Evolutionary conservation across 2,113 vertebrate genomes (phyloP).

Genomic region (Syngnathoides biaculeatus): DNA sequence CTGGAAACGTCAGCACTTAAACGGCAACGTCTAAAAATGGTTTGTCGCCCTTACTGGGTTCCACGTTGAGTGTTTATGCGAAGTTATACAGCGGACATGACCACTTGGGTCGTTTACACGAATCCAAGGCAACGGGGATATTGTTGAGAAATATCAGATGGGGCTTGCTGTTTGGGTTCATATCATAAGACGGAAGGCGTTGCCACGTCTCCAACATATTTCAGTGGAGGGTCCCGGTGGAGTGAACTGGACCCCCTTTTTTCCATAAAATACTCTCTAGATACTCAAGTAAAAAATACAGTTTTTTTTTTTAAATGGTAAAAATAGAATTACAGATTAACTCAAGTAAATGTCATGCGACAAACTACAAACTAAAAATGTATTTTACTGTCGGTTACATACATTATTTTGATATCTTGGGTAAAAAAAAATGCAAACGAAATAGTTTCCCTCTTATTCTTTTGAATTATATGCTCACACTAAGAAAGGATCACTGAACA

Average conservation of each 20-base stretch:
- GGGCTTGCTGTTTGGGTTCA: slow-evolving; percentile 45
- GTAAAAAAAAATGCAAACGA: no score
- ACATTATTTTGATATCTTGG: no score
- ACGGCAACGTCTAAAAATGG: slow-evolving; percentile 67
- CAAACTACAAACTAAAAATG: no score
- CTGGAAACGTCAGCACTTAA: slow-evolving; percentile 68
- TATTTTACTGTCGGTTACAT: no score
- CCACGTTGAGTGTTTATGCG: slow-evolving; percentile 52
- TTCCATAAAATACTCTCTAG: background rate
- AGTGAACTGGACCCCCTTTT: background rate
- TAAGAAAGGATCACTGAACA: no score
- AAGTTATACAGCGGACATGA: slow-evolving; percentile 3
- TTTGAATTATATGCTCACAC: no score
- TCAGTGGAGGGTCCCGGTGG: slow-evolving; percentile 26
- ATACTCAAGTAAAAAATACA: no score
- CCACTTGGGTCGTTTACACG: background rate
- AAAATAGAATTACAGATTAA: no score
- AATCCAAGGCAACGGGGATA: background rate
- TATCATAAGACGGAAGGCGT: slow-evolving; percentile 66
- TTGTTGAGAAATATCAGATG: slow-evolving; percentile 37
- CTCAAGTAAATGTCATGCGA: no score
- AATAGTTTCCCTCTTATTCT: no score
- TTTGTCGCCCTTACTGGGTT: slow-evolving; percentile 9
- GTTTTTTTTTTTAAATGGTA: no score
- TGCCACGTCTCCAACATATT: slow-evolving; percentile 68